Evolutionary conservation across 2,113 vertebrate genomes (phyloP).

Genomic region (Phrynosoma platyrhinos): DNA sequence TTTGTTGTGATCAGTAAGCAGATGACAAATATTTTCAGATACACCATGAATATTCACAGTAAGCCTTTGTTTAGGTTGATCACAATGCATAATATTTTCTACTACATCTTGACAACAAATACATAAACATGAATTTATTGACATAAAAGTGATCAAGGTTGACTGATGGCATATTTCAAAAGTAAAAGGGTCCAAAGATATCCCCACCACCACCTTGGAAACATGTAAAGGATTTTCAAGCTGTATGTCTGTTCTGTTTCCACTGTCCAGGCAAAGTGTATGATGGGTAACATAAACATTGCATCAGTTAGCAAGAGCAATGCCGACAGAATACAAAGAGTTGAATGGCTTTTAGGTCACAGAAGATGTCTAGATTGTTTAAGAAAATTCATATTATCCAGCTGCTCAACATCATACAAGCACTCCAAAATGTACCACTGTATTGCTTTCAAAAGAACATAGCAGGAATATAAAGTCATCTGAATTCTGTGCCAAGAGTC

Average conservation of each 20-base stretch:
- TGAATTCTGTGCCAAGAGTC: conserved; percentile 61
- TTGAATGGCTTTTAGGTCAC: conserved; percentile 53
- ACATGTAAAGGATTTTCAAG: not conserved
- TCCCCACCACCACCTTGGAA: not conserved
- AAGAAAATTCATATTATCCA: conserved; percentile 70
- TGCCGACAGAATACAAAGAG: conserved; percentile 52
- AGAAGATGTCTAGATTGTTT: conserved; percentile 63
- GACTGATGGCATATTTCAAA: not conserved
- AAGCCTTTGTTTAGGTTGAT: too few species aligned
- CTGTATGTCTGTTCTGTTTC: conserved; percentile 29
- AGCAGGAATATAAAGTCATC: conserved; percentile 54
- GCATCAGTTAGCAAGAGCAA: conserved; percentile 59
- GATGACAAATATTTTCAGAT: too few species aligned
- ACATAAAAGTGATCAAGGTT: not conserved
- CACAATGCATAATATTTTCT: not conserved
- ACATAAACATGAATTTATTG: not conserved
- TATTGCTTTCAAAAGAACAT: conserved; percentile 44
- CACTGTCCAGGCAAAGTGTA: conserved; percentile 41
- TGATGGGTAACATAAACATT: conserved; percentile 63
- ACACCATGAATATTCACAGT: too few species aligned
- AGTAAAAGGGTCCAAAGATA: not conserved
- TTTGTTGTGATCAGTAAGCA: too few species aligned
- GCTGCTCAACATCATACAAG: conserved; percentile 72
- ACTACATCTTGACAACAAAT: not conserved
- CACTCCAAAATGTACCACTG: conserved; percentile 63